Percentiles rank a stretch among this genome's conserved stretches.
These are phyloP conservation scores for Slavum lentiscoides DNA, from an alignment of 2,888 invertebrate species.

Conservation along the genomic window DNA sequence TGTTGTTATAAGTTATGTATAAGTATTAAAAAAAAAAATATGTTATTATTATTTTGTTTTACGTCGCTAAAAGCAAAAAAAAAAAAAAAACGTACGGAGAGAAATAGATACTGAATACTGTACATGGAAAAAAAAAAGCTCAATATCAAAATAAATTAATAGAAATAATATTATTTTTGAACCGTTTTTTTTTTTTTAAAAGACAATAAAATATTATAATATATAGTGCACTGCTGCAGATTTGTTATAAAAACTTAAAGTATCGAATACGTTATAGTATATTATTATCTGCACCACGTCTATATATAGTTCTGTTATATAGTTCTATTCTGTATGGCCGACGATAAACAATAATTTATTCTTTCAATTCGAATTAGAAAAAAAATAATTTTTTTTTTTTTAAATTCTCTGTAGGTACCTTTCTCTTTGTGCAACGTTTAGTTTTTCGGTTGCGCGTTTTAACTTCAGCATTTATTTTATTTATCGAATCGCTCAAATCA, in stretches of 20 bases:
- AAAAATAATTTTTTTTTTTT: too few species aligned
- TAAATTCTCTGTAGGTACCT: neutral
- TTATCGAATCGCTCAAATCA: slow-evolving; percentile 32
- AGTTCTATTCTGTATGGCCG: neutral
- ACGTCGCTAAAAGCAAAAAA: slow-evolving; percentile 1
- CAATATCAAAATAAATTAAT: slow-evolving; percentile 21
- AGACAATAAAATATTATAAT: slow-evolving; percentile 30
- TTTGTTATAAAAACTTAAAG: neutral
- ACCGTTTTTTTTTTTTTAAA: slow-evolving; percentile 28
- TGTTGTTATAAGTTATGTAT: neutral
- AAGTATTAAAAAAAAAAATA: neutral
- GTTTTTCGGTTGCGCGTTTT: neutral
- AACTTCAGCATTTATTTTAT: neutral
- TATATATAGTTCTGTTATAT: too few species aligned
- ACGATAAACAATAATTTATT: too few species aligned
- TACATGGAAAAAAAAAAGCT: slow-evolving; percentile 35
- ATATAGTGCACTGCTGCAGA: neutral
- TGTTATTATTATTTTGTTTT: slow-evolving; percentile 22
- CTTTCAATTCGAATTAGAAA: neutral
- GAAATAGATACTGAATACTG: slow-evolving; percentile 50
- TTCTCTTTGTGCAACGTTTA: neutral
- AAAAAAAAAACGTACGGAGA: slow-evolving; percentile 33
- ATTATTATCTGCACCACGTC: neutral
- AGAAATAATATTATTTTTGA: slow-evolving; percentile 28
- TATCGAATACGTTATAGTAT: neutral